Evolutionary conservation across 2,888 invertebrate genomes (phyloP).

Genomic region (Blera fallax): DNA sequence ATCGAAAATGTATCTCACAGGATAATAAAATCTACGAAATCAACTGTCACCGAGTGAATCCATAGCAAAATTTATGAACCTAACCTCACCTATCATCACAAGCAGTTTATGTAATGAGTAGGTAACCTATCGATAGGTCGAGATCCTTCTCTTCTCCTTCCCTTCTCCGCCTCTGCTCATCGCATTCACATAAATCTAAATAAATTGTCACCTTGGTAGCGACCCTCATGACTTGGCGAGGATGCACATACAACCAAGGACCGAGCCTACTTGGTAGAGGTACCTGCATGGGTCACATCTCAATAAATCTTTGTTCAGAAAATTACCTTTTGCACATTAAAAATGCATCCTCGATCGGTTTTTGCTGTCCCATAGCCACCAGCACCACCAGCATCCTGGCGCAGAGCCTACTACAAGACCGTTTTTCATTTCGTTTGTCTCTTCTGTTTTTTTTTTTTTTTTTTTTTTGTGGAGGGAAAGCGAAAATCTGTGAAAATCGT

Average conservation of each 20-base stretch:
- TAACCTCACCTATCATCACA: conserved; percentile 18
- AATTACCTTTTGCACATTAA: conserved; percentile 67
- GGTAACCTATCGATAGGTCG: conserved; percentile 61
- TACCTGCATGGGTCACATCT: conserved; percentile 70
- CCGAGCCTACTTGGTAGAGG: conserved; percentile 25
- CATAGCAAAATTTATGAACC: conserved; percentile 57
- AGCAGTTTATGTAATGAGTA: conserved; percentile 58
- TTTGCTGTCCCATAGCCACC: not conserved
- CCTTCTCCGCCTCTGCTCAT: conserved; percentile 32
- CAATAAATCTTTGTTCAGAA: conserved; percentile 67
- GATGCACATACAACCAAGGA: conserved; percentile 12
- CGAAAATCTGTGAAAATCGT: conserved; percentile 70
- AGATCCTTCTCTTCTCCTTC: conserved; percentile 23
- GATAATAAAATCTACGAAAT: conserved; percentile 45
- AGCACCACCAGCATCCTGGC: conserved; percentile 45
- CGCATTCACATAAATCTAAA: conserved; percentile 66
- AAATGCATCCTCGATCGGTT: conserved; percentile 67
- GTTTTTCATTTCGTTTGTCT: conserved; percentile 1
- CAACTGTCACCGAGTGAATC: conserved; percentile 58
- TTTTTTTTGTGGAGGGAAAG: not conserved
- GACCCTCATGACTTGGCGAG: conserved; percentile 33
- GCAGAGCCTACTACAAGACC: conserved; percentile 4
- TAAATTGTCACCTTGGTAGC: conserved; percentile 67
- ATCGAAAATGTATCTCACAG: conserved; percentile 7
- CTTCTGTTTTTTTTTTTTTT: too few species aligned